phyloP scores from a whole-genome alignment of 2,888 invertebrate species.

The Ashinkailepas kermadecensis region DNA sequence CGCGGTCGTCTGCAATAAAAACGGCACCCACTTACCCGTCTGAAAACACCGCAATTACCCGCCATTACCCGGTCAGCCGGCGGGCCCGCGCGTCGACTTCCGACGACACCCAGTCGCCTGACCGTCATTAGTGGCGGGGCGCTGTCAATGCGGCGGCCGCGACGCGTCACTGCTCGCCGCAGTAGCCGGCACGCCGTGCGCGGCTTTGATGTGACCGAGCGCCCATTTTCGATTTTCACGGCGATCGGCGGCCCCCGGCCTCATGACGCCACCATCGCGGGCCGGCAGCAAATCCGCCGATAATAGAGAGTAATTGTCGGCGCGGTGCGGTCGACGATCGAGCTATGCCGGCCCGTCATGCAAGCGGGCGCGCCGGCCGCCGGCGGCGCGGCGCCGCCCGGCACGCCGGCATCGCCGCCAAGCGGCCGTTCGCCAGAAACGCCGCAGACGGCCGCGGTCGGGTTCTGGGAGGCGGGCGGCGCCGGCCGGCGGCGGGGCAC shows the following conservation, averaged over 20 bases:
- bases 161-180: background rate
- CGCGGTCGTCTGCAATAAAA: background rate
- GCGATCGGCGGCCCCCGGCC: background rate
- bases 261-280: background rate
- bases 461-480: background rate
- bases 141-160: background rate
- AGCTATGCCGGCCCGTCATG: background rate
- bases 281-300: background rate
- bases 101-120: background rate
- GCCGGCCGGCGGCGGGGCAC: background rate
- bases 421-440: background rate
- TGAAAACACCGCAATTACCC: background rate
- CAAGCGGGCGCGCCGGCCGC: constrained; percentile 2
- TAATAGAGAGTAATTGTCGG: constrained; percentile 9
- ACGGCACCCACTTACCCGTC: constrained; percentile 20
- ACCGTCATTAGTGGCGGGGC: background rate
- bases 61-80: background rate
- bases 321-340: background rate
- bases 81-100: background rate
- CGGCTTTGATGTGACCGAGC: constrained; percentile 3
- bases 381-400: background rate
- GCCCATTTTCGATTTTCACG: constrained; percentile 5
- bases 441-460: background rate
- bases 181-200: background rate
- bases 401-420: background rate